Conservation (phyloP, 1,140 invertebrate genomes). For the Homalodisca vitripennis region DNA sequence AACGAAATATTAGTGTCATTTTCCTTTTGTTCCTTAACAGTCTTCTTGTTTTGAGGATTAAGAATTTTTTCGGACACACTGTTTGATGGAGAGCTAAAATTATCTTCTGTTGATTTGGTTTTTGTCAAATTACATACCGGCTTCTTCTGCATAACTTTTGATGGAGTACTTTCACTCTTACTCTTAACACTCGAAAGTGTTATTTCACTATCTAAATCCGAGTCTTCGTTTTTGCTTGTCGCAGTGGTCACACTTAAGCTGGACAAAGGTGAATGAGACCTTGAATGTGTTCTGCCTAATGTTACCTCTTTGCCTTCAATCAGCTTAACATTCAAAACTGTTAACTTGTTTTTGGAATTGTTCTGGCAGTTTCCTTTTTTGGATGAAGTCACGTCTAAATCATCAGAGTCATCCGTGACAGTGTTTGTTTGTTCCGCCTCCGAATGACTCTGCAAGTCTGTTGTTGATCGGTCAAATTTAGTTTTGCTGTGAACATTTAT, state of each 20-base stretch:
- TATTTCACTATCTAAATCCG: not conserved
- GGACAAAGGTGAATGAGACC: not conserved
- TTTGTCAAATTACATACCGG: not conserved
- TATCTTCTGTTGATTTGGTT: not conserved
- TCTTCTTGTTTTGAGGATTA: not conserved
- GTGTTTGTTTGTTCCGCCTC: too few relatives aligned
- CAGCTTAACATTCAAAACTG: conserved; percentile 13
- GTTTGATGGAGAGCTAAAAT: not conserved
- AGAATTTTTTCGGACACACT: not conserved
- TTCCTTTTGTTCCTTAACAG: not conserved
- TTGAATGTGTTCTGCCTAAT: conserved; percentile 12
- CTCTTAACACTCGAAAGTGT: not conserved
- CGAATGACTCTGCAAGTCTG: too few relatives aligned
- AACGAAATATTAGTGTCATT: not conserved
- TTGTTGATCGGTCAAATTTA: too few relatives aligned
- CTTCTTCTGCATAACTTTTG: not conserved
- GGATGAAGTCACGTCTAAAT: not conserved
- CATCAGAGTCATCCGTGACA: not conserved
- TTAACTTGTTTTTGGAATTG: not conserved
- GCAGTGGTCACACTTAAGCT: not conserved
- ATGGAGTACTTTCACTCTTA: not conserved
- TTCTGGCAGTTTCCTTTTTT: not conserved
- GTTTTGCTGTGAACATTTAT: too few relatives aligned
- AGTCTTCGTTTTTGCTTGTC: not conserved
- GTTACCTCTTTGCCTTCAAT: not conserved